phyloP scores from a whole-genome alignment of 2,888 invertebrate genomes.

The Macrophya alboannulata region DNA sequence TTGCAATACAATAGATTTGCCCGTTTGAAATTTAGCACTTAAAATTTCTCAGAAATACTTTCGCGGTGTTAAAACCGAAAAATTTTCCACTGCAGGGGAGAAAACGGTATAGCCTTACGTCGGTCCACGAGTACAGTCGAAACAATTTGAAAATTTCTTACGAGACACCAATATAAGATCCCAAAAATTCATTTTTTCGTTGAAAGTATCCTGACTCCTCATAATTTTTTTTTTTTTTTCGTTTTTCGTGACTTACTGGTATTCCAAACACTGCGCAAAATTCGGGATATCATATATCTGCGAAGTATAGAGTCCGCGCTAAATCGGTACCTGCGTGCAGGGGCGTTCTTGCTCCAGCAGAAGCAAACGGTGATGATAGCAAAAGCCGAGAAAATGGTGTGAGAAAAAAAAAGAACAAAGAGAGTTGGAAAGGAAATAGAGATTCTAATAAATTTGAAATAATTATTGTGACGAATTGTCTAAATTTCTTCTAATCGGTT shows the following conservation, averaged over 20 bases:
- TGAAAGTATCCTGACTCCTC: neutral
- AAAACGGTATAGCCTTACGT: neutral
- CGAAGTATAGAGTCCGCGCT: neutral
- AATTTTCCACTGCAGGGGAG: neutral
- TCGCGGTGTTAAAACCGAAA: neutral
- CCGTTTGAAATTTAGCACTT: neutral
- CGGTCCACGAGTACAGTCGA: no score
- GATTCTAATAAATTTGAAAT: neutral
- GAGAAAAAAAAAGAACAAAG: neutral
- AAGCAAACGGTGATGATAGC: neutral
- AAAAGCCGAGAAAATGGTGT: neutral
- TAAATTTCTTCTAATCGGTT: neutral
- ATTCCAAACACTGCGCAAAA: neutral
- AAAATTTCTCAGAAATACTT: neutral
- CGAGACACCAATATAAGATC: no score
- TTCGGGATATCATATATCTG: neutral
- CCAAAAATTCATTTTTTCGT: no score
- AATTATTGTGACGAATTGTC: no score
- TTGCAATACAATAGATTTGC: neutral
- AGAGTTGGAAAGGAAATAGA: neutral
- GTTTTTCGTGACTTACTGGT: neutral
- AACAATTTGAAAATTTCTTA: no score
- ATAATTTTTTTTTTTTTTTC: neutral
- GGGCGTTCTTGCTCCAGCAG: no score
- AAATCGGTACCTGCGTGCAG: conserved; percentile 28